Evolutionary conservation across 2,888 invertebrate species (phyloP).

Genomic region (Synergus laeviventris): DNA sequence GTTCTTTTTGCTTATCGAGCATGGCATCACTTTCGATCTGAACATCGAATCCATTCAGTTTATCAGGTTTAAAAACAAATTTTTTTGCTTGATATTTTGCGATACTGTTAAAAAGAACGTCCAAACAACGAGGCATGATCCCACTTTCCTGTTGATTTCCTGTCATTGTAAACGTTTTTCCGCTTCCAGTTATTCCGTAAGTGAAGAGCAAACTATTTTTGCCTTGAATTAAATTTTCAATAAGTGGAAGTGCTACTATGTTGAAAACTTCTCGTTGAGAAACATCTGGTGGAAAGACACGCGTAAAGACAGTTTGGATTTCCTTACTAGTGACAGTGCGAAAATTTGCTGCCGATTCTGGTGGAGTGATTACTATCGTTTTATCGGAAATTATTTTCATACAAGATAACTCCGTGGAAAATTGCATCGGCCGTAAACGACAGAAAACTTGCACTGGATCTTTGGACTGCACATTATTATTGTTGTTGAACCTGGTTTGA

Average conservation of each 20-base stretch:
- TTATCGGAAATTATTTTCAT: conserved; percentile 84
- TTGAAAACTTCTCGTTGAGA: conserved; percentile 91
- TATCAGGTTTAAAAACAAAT: conserved; percentile 95
- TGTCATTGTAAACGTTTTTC: conserved; percentile 98
- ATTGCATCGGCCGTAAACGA: conserved; percentile 88
- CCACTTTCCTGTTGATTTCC: conserved; percentile 86
- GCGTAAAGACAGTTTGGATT: conserved; percentile 87
- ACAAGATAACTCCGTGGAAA: conserved; percentile 82
- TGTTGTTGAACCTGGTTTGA: conserved; percentile 58
- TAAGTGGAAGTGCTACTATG: conserved; percentile 89
- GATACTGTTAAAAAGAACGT: conserved; percentile 95
- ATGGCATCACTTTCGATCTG: conserved; percentile 93
- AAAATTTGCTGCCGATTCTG: conserved; percentile 81
- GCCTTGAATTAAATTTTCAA: conserved; percentile 91
- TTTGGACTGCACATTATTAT: conserved; percentile 72
- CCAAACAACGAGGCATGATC: conserved; percentile 91
- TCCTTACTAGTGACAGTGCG: conserved; percentile 81
- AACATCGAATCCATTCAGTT: conserved; percentile 95
- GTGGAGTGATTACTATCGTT: conserved; percentile 82
- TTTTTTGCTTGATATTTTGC: conserved; percentile 89
- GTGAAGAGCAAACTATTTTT: conserved; percentile 96
- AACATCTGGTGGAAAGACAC: conserved; percentile 89
- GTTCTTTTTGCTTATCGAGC: conserved; percentile 83
- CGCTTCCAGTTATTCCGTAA: conserved; percentile 97
- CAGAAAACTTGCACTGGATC: conserved; percentile 94